Base-by-base conservation (phyloP, 1,140 invertebrate species). In the Zaprionus ghesquierei region DNA sequence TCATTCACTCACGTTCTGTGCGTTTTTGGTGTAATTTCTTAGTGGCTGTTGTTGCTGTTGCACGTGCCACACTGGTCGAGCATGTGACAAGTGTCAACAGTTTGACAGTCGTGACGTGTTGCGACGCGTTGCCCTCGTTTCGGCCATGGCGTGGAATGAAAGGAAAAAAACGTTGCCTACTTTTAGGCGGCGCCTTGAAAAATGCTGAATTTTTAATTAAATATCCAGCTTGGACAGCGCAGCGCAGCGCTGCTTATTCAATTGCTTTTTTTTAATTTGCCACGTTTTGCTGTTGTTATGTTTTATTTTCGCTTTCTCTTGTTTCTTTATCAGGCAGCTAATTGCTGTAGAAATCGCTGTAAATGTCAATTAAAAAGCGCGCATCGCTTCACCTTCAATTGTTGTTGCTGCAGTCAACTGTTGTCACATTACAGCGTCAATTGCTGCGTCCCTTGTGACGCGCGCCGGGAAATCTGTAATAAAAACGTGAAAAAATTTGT, bases 401-500 rank as follows among this genome's bases (percentile, higher is more conserved):
- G 38, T 49, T 81, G 59, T 70, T 86, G 66, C 56, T 75, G 69
- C 73, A 66, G 74, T 77, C 68, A 75, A 79, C 71, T 89, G 82
- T 89, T 89, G 84, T 87, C 82, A 76, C 82, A 79, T 87, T 89
- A 89, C 84, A 86, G 54, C 60, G 84, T 68, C 56, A 76, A 81
- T 74, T 79, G 71, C 80, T 79, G 68, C 79, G 76, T 46, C 33
- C 35, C 35, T 18, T 41, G 35, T 41, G 79, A 65, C 73, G 77
- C 55, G 80, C 78, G n/a, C n/a, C n/a, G n/a, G n/a, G 77, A 85
- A 89, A 89, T 89, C 89, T 90, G 84, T 75, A 90, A 90, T 85
- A 87, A 90, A 90, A 90, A 90, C 78, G 84, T 77, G 51, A 84
- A 85, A 90, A 89, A 89, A 85, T 81, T 81, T 90, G 89, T 90